phyloP scores from a whole-genome alignment of 1,140 invertebrate species.

The Pogonomyrmex barbatus region DNA sequence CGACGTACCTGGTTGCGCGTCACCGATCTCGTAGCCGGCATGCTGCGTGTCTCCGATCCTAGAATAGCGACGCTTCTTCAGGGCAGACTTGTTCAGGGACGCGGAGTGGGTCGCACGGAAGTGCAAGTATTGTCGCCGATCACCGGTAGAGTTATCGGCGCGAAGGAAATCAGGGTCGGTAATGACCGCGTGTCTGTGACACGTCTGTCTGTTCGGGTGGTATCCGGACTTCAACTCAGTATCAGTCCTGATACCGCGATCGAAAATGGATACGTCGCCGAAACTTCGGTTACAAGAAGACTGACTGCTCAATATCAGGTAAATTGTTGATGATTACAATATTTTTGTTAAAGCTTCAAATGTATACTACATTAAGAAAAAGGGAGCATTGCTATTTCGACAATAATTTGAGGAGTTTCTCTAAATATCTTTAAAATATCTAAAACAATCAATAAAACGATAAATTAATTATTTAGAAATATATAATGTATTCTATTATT shows the following conservation, averaged over 20 bases:
- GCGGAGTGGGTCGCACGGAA: conserved; percentile 95
- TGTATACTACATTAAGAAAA: background rate
- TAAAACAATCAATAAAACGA: background rate
- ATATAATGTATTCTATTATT: background rate
- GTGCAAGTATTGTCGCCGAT: conserved; percentile 97
- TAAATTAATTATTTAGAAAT: background rate
- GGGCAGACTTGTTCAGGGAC: conserved; percentile 93
- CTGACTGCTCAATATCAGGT: conserved; percentile 98
- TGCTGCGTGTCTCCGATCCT: conserved; percentile 95
- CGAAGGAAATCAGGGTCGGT: conserved; percentile 95
- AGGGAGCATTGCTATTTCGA: background rate
- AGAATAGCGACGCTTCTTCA: conserved; percentile 94
- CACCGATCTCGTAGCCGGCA: conserved; percentile 94
- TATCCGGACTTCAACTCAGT: conserved; percentile 95
- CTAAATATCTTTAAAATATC: background rate
- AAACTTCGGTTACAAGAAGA: conserved; percentile 94
- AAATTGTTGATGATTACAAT: conserved; percentile 43
- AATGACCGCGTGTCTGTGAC: conserved; percentile 96
- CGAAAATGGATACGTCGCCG: conserved; percentile 95
- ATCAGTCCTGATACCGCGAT: conserved; percentile 94
- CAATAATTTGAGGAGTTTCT: background rate
- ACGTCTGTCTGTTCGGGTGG: conserved; percentile 93
- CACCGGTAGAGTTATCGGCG: conserved; percentile 95
- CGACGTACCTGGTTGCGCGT: conserved; percentile 94
- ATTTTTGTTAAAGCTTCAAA: background rate